Evolutionary conservation across 2,888 invertebrate genomes (phyloP).

Genomic region (Copidosoma aretas): DNA sequence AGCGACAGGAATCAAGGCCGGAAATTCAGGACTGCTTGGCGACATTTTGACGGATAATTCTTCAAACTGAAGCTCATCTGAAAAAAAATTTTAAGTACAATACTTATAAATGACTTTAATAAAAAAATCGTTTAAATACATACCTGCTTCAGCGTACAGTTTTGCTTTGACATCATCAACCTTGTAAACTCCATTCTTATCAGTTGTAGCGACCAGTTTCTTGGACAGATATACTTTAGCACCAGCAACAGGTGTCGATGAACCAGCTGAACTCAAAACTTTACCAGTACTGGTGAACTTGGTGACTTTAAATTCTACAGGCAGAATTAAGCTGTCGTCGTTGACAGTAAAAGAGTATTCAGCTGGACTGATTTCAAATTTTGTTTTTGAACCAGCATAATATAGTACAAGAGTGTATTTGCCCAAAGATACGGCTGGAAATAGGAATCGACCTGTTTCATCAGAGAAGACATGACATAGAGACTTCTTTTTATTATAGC

Average conservation of each 20-base stretch:
- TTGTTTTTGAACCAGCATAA: conserved; percentile 71
- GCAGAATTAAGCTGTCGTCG: conserved; percentile 67
- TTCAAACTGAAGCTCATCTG: conserved; percentile 71
- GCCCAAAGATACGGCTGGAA: conserved; percentile 82
- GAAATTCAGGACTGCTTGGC: conserved; percentile 70
- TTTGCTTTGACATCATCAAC: conserved; percentile 82
- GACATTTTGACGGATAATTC: conserved; percentile 68
- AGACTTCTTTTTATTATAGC: conserved; percentile 66
- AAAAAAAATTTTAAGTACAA: conserved; percentile 40
- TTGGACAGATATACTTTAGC: conserved; percentile 77
- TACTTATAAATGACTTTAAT: conserved; percentile 8
- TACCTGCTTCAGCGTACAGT: conserved; percentile 74
- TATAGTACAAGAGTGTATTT: conserved; percentile 78
- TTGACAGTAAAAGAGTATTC: conserved; percentile 73
- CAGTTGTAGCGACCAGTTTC: conserved; percentile 71
- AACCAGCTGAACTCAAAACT: conserved; percentile 64
- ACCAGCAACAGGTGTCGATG: conserved; percentile 62
- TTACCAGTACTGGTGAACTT: conserved; percentile 85
- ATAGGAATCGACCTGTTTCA: conserved; percentile 76
- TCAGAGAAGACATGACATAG: conserved; percentile 80
- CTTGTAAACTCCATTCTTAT: conserved; percentile 75
- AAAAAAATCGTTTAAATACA: conserved; percentile 32
- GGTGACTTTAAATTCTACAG: conserved; percentile 69
- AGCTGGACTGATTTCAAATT: conserved; percentile 80
- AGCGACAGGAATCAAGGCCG: conserved; percentile 69